A percentile compares a stretch with the other conserved stretches of the same genome.
Evolutionary conservation across 1,140 invertebrate species (phyloP).

Genomic region (Mactra quadrangularis): DNA sequence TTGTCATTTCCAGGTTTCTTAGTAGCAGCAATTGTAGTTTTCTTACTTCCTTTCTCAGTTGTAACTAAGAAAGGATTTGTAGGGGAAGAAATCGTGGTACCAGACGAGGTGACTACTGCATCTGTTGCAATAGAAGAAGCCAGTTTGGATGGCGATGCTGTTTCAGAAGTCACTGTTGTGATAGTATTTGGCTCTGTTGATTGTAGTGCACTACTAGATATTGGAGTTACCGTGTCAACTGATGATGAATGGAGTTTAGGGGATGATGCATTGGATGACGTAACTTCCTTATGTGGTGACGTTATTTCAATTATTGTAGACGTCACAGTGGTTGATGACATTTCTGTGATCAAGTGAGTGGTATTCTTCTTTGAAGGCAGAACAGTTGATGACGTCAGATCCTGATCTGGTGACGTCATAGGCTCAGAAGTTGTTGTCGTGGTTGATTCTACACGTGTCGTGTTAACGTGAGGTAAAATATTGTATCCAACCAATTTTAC

Average conservation of each 20-base stretch:
- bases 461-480: background rate
- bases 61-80: background rate
- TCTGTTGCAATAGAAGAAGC: background rate
- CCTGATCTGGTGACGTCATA: no score
- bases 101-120: background rate
- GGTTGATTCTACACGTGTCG: background rate
- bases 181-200: background rate
- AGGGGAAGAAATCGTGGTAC: background rate
- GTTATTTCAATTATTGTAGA: background rate
- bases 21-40: background rate
- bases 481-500: slow-evolving; percentile 5
- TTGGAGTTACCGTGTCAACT: background rate
- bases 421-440: no score
- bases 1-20: background rate
- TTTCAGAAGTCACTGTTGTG: background rate
- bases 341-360: background rate
- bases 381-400: no score
- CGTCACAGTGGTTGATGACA: background rate
- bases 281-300: background rate
- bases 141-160: background rate
- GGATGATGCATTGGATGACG: background rate
- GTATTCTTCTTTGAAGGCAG: no score
- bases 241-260: background rate
- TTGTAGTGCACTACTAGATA: background rate
- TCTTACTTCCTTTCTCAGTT: background rate